A percentile compares a stretch with the other conserved stretches of the same genome.
Evolutionary conservation across 2,797 vertebrate genomes (phyloP).

Genomic region (Pseudomugil gertrudae): DNA sequence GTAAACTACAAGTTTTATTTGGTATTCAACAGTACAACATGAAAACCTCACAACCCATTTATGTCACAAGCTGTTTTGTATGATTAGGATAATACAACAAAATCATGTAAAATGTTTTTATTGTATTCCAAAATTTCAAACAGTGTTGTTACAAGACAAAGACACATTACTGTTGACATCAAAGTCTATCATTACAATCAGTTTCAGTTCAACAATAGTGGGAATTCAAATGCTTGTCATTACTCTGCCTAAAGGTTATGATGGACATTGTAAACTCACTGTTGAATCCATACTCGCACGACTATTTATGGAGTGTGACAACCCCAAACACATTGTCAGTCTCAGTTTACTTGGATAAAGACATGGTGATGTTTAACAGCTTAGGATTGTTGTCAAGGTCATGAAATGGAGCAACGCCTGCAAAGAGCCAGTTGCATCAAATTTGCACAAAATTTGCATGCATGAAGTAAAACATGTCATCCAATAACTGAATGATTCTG

Average conservation of each 20-base stretch:
- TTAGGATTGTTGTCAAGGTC: neutral
- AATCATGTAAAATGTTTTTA: conserved; percentile 1
- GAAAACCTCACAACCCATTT: neutral
- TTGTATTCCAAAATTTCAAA: neutral
- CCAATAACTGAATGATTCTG: too few species aligned
- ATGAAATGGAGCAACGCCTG: neutral
- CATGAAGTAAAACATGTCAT: too few species aligned
- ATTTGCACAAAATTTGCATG: too few species aligned
- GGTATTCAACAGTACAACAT: neutral
- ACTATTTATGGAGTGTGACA: conserved; percentile 22
- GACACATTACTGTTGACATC: conserved; percentile 6
- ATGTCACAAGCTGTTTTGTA: neutral
- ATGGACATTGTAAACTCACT: conserved; percentile 1
- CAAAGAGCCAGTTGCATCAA: conserved; percentile 1
- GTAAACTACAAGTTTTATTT: conserved; percentile 28
- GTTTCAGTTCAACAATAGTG: conserved; percentile 4
- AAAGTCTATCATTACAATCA: conserved; percentile 23
- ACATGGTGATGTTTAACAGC: neutral
- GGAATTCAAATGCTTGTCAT: conserved; percentile 7
- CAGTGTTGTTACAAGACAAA: neutral
- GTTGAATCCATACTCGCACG: conserved; percentile 30
- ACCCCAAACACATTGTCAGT: conserved; percentile 5
- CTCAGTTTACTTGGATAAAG: conserved; percentile 7
- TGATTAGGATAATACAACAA: neutral
- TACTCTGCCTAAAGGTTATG: conserved; percentile 8